phyloP scores from a whole-genome alignment of 2,113 vertebrate genomes.

The Grammomys dolichurus region DNA sequence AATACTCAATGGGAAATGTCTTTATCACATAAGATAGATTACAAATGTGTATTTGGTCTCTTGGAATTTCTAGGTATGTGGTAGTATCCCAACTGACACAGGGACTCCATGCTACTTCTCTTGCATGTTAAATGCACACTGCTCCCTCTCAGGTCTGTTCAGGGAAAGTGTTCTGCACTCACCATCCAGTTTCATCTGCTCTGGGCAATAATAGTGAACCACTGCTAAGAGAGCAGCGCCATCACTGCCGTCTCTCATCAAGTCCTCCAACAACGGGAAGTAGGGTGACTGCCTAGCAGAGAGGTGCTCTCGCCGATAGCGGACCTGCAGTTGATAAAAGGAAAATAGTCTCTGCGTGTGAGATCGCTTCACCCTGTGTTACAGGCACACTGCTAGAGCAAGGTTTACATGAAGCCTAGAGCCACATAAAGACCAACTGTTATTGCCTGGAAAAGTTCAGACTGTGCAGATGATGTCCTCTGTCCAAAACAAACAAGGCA shows the following conservation, averaged over 20 bases:
- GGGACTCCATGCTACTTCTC: background rate
- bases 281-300: conserved; percentile 91
- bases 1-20: rapidly evolving
- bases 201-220: conserved; percentile 97
- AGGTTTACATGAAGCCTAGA: rapidly evolving
- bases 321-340: conserved; percentile 88
- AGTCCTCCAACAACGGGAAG: conserved; percentile 94
- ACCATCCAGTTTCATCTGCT: conserved; percentile 96
- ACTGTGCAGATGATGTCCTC: rapidly evolving
- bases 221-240: conserved; percentile 93
- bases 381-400: background rate
- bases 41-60: too few species aligned
- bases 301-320: conserved; percentile 95
- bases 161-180: conserved; percentile 52
- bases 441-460: rapidly evolving
- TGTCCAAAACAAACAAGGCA: background rate
- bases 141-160: background rate
- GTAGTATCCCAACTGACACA: background rate
- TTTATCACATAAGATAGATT: too few species aligned
- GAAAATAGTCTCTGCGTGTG: background rate
- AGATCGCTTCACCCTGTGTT: rapidly evolving
- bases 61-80: background rate
- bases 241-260: conserved; percentile 94
- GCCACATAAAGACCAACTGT: rapidly evolving
- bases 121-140: background rate